Evolutionary conservation across 2,888 invertebrate genomes (phyloP).

Genomic region (Encarsia formosa): DNA sequence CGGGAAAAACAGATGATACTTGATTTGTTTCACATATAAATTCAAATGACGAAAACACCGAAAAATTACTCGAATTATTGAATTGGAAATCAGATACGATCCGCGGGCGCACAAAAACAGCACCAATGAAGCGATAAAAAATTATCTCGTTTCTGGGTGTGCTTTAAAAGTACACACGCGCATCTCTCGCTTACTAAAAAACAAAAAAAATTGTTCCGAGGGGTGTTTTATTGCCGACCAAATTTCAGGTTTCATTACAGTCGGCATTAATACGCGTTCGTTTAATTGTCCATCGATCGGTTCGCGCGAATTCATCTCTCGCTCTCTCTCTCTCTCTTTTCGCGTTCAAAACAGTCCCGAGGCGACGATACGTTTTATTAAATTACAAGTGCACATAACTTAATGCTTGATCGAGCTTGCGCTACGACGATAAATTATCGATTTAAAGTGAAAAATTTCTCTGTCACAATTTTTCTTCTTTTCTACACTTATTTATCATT

Average conservation of each 20-base stretch:
- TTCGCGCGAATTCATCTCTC: too few relatives aligned
- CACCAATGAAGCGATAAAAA: conserved; percentile 10
- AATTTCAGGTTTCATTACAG: conserved; percentile 13
- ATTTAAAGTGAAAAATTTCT: too few relatives aligned
- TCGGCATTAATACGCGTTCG: conserved; percentile 13
- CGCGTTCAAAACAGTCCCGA: conserved; percentile 16
- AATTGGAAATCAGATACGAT: conserved; percentile 9
- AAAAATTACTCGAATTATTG: neutral
- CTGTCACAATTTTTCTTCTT: too few relatives aligned
- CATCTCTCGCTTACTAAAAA: too few relatives aligned
- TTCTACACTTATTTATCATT: too few relatives aligned
- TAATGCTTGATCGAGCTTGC: neutral
- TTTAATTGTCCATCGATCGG: conserved; percentile 22
- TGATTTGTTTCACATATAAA: neutral
- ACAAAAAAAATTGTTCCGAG: too few relatives aligned
- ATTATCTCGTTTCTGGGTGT: too few relatives aligned
- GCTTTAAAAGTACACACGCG: too few relatives aligned
- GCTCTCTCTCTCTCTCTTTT: conserved; percentile 1
- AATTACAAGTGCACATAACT: too few relatives aligned
- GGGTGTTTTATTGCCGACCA: neutral
- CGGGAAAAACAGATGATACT: too few relatives aligned
- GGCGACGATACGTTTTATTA: conserved; percentile 23
- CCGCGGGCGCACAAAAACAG: neutral
- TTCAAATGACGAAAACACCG: neutral
- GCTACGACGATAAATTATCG: neutral